Evolutionary conservation across 53 echinoderm and acorn worm species (phyloP).

Genomic region (Actinopyga echinites): DNA sequence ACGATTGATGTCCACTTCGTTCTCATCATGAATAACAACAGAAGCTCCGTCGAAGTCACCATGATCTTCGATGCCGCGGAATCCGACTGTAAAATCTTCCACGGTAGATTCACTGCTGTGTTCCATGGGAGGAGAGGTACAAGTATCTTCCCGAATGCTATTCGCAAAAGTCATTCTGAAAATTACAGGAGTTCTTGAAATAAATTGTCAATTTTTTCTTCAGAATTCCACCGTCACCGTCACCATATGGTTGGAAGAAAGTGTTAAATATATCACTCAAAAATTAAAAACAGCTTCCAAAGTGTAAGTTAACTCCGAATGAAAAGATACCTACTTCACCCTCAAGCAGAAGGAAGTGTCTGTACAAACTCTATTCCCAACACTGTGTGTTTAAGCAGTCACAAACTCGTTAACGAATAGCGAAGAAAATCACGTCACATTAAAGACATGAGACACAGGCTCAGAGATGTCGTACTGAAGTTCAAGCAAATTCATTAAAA

Average conservation of each 20-base stretch:
- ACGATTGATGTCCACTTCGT: neutral
- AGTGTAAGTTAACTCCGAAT: no score
- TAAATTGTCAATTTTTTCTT: neutral
- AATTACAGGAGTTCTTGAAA: neutral
- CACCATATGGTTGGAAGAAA: neutral
- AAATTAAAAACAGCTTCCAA: no score
- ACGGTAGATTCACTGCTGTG: neutral
- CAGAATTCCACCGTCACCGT: neutral
- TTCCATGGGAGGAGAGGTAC: neutral
- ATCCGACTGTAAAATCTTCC: constrained; percentile 2
- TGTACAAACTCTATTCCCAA: no score
- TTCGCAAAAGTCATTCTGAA: constrained; percentile 6
- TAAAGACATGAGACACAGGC: no score
- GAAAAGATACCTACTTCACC: no score
- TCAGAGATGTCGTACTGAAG: no score
- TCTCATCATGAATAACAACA: neutral
- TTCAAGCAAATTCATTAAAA: no score
- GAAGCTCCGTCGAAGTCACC: neutral
- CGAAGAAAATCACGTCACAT: no score
- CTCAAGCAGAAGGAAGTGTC: no score
- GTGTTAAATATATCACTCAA: no score
- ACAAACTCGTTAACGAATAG: no score
- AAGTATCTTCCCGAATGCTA: neutral
- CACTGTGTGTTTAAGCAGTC: no score
- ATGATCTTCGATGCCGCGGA: neutral